A percentile compares a stretch with the other conserved stretches of the same genome.
phyloP scores from a whole-genome alignment of 2,113 vertebrate genomes.

The Lepisosteus oculatus region DNA sequence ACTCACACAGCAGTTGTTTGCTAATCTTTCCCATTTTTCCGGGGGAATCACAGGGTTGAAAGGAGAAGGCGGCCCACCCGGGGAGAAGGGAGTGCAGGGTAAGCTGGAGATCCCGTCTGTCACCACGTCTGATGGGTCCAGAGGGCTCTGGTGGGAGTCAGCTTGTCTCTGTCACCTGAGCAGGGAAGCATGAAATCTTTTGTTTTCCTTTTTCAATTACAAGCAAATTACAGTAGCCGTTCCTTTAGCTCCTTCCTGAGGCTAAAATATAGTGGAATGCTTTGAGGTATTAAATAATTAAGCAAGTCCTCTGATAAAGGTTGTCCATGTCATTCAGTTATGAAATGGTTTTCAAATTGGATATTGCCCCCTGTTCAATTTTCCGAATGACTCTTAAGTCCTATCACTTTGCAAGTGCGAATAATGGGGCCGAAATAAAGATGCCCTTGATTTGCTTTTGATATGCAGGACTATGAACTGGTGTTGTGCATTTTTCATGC shows the following conservation, averaged over 20 bases:
- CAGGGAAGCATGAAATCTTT: neutral
- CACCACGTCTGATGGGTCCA: too few species aligned
- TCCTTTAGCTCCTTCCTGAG: neutral
- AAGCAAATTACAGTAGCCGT: neutral
- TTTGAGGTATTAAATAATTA: slow-evolving; percentile 6
- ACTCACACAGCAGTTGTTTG: neutral
- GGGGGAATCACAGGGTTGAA: neutral
- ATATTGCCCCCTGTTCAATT: slow-evolving; percentile 2
- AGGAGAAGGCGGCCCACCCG: neutral
- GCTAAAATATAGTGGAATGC: neutral
- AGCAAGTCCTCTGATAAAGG: neutral
- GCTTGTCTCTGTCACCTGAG: too few species aligned
- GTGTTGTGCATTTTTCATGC: slow-evolving; percentile 12
- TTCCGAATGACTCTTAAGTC: neutral
- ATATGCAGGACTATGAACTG: neutral
- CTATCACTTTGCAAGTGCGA: neutral
- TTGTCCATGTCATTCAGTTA: slow-evolving; percentile 4
- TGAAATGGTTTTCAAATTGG: slow-evolving; percentile 5
- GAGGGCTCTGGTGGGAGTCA: too few species aligned
- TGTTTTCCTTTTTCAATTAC: neutral
- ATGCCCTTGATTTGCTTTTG: slow-evolving; percentile 23
- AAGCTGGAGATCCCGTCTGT: neutral
- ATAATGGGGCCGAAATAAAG: neutral
- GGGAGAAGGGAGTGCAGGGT: neutral
- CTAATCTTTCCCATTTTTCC: neutral